Evolutionary conservation across 2,888 invertebrate genomes (phyloP).

Genomic region (Dusona sp.): DNA sequence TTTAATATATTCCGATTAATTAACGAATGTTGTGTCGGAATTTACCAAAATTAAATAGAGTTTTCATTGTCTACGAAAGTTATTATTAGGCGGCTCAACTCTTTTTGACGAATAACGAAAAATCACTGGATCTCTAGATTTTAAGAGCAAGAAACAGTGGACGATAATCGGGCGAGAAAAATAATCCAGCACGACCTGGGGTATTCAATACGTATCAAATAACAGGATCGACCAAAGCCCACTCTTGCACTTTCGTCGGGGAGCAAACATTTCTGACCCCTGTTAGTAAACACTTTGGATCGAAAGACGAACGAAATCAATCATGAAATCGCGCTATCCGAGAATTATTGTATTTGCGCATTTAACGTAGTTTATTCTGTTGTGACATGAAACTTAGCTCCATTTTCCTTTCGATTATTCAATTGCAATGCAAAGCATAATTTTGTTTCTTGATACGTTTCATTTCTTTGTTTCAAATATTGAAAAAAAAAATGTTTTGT

Average conservation of each 20-base stretch:
- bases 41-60: no score
- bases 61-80: no score
- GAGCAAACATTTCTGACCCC: slow-evolving; percentile 71
- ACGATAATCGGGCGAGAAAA: slow-evolving; percentile 24
- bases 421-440: background rate
- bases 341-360: slow-evolving; percentile 65
- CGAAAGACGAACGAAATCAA: slow-evolving; percentile 67
- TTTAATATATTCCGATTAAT: background rate
- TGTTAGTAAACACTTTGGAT: slow-evolving; percentile 39
- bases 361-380: background rate
- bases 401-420: background rate
- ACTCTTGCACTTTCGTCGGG: slow-evolving; percentile 65
- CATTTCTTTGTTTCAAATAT: background rate
- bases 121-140: slow-evolving; percentile 11
- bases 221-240: slow-evolving; percentile 67
- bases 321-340: slow-evolving; percentile 64
- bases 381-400: background rate
- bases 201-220: slow-evolving; percentile 68
- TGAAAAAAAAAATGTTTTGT: background rate
- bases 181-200: slow-evolving; percentile 17
- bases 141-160: slow-evolving; percentile 11
- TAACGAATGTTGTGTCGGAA: background rate
- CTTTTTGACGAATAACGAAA: background rate
- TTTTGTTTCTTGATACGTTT: background rate
- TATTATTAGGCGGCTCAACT: no score